Base-by-base conservation (phyloP, 2,888 invertebrate genomes). In the Cerastis leucographa region DNA sequence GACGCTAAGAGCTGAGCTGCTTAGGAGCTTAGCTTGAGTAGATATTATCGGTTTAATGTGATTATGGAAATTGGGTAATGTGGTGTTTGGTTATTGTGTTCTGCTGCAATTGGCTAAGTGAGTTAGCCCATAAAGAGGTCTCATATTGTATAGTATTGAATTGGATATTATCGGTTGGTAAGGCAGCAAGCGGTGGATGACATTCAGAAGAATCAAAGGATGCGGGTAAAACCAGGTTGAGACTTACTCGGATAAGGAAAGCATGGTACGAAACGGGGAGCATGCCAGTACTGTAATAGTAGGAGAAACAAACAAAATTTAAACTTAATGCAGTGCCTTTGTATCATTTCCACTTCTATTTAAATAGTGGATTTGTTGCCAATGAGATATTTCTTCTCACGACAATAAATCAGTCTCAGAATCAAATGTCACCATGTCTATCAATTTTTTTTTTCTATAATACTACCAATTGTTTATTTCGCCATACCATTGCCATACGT, bases 401-500 rank as follows among this genome's bases (percentile, higher is more conserved):
- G n/a, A 51, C 29, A 9, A 80, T 84, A 35, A 51, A 69, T 80
- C 68, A 67, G 14, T 4, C 51, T 11, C 59, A 74, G 14, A n/a
- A 62, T 62, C 75, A 64, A 74, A 81, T 76, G 54, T 49, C 62
- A 54, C 42, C n/a, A 42, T 17, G 2, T 42, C n/a, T 81, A 17
- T 65, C 54, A 65, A 49, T 17, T 61, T 56, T 19, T 40, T 82
- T 69, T 75, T 62, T 70, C n/a, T 49, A 14, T 19, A n/a, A 46
- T 64, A 74, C 49, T 62, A 80, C 65, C 56, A 75, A 75, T 88
- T 86, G 35, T 80, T 71, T 78, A 76, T 86, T 78, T 80, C 71
- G 67, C 62, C 40, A 68, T 59, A 76, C 65, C 51, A n/a, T n/a
- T n/a, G n/a, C n/a, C 35, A 78, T 78, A 66, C 74, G 51, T 67